Evolutionary conservation across 2,888 invertebrate genomes (phyloP), one percentile per base, ranked within the genome.

Genomic region (Agonopterix heracliana): DNA sequence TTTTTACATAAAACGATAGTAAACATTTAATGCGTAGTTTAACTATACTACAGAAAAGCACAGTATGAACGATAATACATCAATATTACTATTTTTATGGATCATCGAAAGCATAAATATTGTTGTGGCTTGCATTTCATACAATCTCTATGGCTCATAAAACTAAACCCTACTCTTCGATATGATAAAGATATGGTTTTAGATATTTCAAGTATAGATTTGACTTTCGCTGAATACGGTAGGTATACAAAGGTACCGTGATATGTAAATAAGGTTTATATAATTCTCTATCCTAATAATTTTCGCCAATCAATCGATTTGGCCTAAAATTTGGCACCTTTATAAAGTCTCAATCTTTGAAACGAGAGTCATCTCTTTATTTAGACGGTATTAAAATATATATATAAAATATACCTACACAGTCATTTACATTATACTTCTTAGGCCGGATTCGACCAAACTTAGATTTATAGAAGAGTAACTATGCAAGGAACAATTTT

Each of bases 151-250:
- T 55, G 64, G 57, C 52, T 57, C 69, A 63, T 73, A 74, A 76
- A 74, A 68, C 61, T 64, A 69, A 74, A 72, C 63, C 64, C 65
- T 64, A 66, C 61, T 67, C 54, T 63, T 59, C 63, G 80, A 80
- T 81, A 81, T 81, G 79, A 66, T 65, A 61, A 63, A 66, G 80
- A 81, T 79, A 80, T 80, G 78, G 68, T 55, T 11, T 36, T 10
- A 47, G 52, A 45, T 48, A 26, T 46, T 43, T 49, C 44, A 46
- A 11, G 5, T 26, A 46, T 49, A 34, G 34, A 38, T 40, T 51
- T 44, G 54, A 57, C 54, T 41, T 53, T 54, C 55, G 41, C 9
- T 45, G 46, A 53, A 11, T 49, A 58, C 17, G 35, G 35, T 46
- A 46, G 9, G 7, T 43, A 9, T 8, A 17, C 11, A 41, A 44